Conservation (phyloP, 2,888 invertebrate genomes). For the Sinhomidia bicolor region DNA sequence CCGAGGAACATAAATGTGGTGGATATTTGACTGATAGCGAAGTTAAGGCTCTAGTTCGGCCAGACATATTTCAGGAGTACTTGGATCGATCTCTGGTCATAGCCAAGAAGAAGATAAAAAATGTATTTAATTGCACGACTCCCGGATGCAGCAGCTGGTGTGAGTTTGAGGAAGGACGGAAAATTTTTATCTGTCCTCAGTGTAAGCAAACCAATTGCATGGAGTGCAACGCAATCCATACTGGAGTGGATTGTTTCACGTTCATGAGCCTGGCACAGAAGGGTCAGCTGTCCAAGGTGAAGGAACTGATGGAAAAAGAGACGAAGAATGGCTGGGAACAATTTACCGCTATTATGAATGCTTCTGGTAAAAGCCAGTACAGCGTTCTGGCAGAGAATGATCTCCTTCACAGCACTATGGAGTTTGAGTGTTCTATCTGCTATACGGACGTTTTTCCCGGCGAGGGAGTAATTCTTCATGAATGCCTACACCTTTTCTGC, state of each 20-base stretch:
- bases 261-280: neutral
- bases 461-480: conserved; percentile 90
- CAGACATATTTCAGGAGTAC: neutral
- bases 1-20: neutral
- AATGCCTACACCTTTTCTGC: conserved; percentile 94
- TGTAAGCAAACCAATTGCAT: neutral
- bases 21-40: neutral
- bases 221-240: neutral
- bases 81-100: neutral
- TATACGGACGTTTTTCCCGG: conserved; percentile 81
- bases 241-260: neutral
- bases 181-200: neutral
- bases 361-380: neutral
- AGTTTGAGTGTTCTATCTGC: neutral
- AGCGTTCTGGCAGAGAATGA: neutral
- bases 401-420: neutral
- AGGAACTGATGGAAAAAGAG: neutral
- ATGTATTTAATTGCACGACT: neutral
- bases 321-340: neutral
- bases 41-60: neutral
- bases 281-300: neutral
- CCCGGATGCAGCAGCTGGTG: neutral
- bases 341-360: neutral
- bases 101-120: neutral
- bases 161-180: neutral